Conservation (phyloP, 2,888 invertebrate species). For the Lasioglossum morio region DNA sequence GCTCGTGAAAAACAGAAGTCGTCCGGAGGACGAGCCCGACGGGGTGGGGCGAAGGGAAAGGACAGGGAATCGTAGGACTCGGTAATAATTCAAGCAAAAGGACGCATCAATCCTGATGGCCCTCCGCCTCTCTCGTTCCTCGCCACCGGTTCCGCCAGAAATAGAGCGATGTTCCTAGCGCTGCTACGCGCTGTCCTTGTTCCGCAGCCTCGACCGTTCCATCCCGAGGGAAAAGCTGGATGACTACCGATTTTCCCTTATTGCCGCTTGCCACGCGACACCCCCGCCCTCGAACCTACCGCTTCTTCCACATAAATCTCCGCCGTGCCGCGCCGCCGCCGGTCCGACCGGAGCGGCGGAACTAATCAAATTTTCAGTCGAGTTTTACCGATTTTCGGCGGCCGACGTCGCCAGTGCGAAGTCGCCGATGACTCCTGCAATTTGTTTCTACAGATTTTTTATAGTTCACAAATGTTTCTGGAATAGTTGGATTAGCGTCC, state of each 20-base stretch:
- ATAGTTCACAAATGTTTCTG: too few species aligned
- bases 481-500: neutral
- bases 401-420: neutral
- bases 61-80: slow-evolving; percentile 64
- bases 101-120: slow-evolving; percentile 80
- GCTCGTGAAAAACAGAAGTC: slow-evolving; percentile 18
- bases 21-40: slow-evolving; percentile 8
- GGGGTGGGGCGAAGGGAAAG: slow-evolving; percentile 26
- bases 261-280: slow-evolving; percentile 65
- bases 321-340: too few species aligned
- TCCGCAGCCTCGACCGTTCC: slow-evolving; percentile 45
- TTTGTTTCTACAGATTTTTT: neutral
- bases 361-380: slow-evolving; percentile 81
- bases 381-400: slow-evolving; percentile 20
- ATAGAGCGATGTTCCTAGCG: slow-evolving; percentile 71
- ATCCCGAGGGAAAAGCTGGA: slow-evolving; percentile 76
- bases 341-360: slow-evolving; percentile 66
- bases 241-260: slow-evolving; percentile 73
- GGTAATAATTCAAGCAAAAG: slow-evolving; percentile 82
- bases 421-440: neutral
- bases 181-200: slow-evolving; percentile 62
- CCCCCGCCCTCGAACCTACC: slow-evolving; percentile 49
- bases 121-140: slow-evolving; percentile 60
- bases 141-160: slow-evolving; percentile 66
- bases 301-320: slow-evolving; percentile 81